Evolutionary conservation across 1,140 invertebrate species (phyloP), one percentile per base, ranked within the genome.

Genomic region (Drosophila athabasca): DNA sequence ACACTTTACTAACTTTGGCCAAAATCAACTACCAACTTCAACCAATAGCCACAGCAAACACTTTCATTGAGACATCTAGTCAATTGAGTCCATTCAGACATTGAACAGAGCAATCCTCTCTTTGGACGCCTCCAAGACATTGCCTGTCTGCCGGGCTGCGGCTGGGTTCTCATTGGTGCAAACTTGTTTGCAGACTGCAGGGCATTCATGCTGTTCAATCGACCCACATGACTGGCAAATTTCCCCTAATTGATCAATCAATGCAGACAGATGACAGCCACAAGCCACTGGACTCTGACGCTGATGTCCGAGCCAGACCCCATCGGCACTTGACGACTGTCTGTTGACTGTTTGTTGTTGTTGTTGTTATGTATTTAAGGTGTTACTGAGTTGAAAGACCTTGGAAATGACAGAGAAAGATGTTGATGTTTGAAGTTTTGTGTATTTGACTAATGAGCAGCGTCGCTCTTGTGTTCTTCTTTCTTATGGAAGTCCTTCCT

Each of bases 231-330:
- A 68, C 66, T 68, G 65, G 50, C 44, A 15, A 66, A 52, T 69
- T 67, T 71, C 48, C 55, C 68, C 55, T 60, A 79, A 79, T 83
- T 83, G 69, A 79, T 83, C 75, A 79, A 83, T 82, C 75, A 62
- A 52, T 55, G 26, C 8, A 17, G 26, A 46, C 51, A 5, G 24
- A 19, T 19, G 17, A 26, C 24, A 24, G 51, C 53, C 41, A 71
- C 66, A 26, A 45, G 46, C 60, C 46, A 46, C 9, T 48, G 24
- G 41, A 9, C 49, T 22, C 17, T 19, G 24, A 35, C 8, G 19
- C 31, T 9, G 31, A 9, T 9, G 31, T 31, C 31, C 31, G 22
- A 22, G 45, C 41, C 13, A 7, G 22, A 29, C 35, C 24, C 3
- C 31, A 6, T 8, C 3, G 1, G 3, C 19, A 6, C 17, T 2